Percentiles rank a stretch among this genome's conserved stretches.
Conservation (phyloP, 2,888 invertebrate species). For the Thecophora atra region DNA sequence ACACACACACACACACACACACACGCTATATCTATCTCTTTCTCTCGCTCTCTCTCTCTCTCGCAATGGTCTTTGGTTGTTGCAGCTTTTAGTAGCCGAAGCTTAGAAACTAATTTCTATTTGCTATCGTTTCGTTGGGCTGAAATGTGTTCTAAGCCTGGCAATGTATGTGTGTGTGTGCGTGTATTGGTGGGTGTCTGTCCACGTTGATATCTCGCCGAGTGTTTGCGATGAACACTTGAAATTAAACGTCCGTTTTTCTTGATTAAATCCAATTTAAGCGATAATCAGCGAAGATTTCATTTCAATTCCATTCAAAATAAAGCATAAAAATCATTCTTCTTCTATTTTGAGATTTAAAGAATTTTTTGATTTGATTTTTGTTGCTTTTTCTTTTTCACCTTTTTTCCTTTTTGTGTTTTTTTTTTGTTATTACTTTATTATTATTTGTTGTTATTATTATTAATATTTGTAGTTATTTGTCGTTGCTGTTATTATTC, state of each 20-base stretch:
- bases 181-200: conserved; percentile 16
- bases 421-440: not conserved
- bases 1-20: conserved; percentile 31
- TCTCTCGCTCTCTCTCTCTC: conserved; percentile 22
- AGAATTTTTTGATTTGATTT: conserved; percentile 14
- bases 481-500: too few species aligned
- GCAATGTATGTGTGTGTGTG: not conserved
- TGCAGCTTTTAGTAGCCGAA: not conserved
- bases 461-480: too few species aligned
- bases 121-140: not conserved
- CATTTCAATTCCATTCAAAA: conserved; percentile 54
- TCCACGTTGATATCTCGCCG: conserved; percentile 9
- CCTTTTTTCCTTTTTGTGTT: not conserved
- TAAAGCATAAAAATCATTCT: conserved; percentile 44
- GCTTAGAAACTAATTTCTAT: conserved; percentile 1
- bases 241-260: conserved; percentile 62
- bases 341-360: conserved; percentile 32
- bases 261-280: conserved; percentile 66
- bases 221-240: conserved; percentile 48
- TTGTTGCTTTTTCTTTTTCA: conserved; percentile 6
- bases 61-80: not conserved
- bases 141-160: not conserved
- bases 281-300: conserved; percentile 57
- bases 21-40: conserved; percentile 23
- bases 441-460: too few species aligned